These are phyloP conservation scores for Columbina picui DNA, from an alignment of 2,113 vertebrate species.

Conservation along the genomic window DNA sequence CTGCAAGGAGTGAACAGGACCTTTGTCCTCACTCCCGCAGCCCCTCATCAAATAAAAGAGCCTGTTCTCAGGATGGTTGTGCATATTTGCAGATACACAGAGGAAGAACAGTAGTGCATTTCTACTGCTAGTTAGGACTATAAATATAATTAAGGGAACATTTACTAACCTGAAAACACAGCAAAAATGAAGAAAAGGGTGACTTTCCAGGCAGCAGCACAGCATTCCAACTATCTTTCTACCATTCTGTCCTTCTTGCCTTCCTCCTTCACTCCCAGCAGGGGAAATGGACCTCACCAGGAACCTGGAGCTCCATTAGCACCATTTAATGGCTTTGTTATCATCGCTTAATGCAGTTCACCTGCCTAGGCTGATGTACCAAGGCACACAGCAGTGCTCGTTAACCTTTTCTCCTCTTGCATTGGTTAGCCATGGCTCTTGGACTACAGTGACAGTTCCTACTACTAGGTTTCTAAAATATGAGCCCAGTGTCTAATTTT, in stretches of 20 bases:
- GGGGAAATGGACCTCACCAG: not conserved
- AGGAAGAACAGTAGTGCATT: rapidly evolving
- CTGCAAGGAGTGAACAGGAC: rapidly evolving
- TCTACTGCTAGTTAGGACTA: not conserved
- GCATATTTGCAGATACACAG: rapidly evolving
- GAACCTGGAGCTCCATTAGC: not conserved
- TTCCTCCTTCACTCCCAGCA: not conserved
- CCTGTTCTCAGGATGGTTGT: rapidly evolving
- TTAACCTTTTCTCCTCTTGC: not conserved
- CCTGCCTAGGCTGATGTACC: not conserved
- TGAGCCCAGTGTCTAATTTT: not conserved
- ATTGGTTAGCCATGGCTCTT: not conserved
- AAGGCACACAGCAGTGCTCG: rapidly evolving
- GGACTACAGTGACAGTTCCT: not conserved
- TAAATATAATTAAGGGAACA: not conserved
- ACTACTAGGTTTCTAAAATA: not conserved
- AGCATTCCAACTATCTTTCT: not conserved
- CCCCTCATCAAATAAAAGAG: not conserved
- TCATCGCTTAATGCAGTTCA: not conserved
- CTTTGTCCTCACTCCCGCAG: not conserved
- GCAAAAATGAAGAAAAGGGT: not conserved
- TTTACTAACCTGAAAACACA: not conserved
- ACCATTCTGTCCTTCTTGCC: not conserved
- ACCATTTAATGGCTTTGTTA: not conserved
- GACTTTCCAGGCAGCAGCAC: not conserved